phyloP scores from a whole-genome alignment of 2,113 vertebrate species.

The Raja brachyura region DNA sequence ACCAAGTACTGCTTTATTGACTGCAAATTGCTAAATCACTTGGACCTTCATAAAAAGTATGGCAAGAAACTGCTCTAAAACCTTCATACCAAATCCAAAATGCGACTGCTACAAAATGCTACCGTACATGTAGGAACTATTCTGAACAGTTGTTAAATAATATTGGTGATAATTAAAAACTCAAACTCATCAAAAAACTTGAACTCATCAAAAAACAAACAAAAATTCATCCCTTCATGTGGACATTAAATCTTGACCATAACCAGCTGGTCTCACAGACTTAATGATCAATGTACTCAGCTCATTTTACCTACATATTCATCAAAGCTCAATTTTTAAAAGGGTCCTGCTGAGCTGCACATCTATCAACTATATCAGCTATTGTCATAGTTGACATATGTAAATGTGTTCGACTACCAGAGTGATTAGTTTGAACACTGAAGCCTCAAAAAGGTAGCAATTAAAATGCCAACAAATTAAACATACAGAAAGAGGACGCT shows the following conservation, averaged over 20 bases:
- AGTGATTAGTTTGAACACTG: not conserved
- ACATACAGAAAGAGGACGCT: not conserved
- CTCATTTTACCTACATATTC: not conserved
- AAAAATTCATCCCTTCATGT: not conserved
- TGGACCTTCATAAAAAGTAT: not conserved
- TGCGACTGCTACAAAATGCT: not conserved
- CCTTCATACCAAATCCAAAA: not conserved
- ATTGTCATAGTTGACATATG: not conserved
- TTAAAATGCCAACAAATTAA: not conserved
- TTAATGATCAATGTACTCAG: not conserved
- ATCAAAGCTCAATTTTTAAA: constrained; percentile 4
- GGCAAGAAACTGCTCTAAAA: not conserved
- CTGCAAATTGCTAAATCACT: not conserved
- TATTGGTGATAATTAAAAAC: too few species aligned
- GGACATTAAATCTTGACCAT: not conserved
- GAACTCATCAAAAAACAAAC: too few species aligned
- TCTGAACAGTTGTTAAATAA: not conserved
- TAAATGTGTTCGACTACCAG: not conserved
- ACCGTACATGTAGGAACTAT: not conserved
- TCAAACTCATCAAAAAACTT: too few species aligned
- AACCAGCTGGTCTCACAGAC: not conserved
- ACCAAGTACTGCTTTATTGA: not conserved
- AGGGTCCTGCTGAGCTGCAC: not conserved
- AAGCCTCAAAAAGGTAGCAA: not conserved
- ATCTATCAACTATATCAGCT: not conserved